A percentile compares a stretch with the other conserved stretches of the same genome.
These are phyloP conservation scores for Grus americana DNA, from an alignment of 2,113 vertebrate genomes.

Conservation along the genomic window DNA sequence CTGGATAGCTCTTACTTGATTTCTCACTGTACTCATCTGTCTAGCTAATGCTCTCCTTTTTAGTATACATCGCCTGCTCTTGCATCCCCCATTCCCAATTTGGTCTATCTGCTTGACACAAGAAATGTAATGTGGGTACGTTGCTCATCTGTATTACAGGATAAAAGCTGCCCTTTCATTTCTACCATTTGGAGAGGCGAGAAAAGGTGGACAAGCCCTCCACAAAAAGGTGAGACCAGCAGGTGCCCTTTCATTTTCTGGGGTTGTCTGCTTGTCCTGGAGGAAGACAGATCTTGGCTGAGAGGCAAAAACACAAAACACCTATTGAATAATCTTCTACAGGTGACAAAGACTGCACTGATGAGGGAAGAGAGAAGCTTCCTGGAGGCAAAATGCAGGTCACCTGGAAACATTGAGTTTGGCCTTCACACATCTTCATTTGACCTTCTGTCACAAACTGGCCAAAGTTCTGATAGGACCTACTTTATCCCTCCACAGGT, in stretches of 20 bases:
- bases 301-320: not conserved
- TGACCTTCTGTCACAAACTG: not conserved
- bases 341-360: not conserved
- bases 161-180: not conserved
- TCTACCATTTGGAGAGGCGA: not conserved
- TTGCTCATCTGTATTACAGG: not conserved
- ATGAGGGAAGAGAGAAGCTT: not conserved
- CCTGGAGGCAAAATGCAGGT: not conserved
- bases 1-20: not conserved
- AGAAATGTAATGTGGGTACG: not conserved
- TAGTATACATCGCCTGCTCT: not conserved
- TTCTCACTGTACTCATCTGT: not conserved
- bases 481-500: not conserved
- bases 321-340: not conserved
- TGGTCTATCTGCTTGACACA: not conserved
- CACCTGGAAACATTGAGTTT: not conserved
- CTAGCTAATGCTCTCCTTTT: not conserved
- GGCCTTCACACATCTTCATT: not conserved
- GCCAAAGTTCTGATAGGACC: not conserved
- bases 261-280: not conserved
- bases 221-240: not conserved
- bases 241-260: not conserved
- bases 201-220: not conserved
- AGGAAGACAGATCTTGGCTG: slow-evolving; percentile 3
- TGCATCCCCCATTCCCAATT: not conserved